phyloP scores from a whole-genome alignment of 2,113 vertebrate genomes.

The Phalacrocorax aristotelis region DNA sequence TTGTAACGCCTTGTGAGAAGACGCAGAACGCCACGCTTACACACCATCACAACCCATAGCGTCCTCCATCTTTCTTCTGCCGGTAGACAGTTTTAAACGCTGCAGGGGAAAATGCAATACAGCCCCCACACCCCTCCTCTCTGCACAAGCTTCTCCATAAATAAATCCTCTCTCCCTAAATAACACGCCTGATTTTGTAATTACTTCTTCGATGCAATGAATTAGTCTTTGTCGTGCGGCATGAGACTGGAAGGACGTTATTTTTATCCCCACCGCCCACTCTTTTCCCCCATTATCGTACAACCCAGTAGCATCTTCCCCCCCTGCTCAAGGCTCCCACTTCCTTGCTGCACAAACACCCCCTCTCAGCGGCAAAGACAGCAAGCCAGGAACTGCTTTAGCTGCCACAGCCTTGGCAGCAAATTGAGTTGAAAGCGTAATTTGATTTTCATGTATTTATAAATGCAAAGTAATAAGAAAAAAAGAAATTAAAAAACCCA shows the following conservation, averaged over 20 bases:
- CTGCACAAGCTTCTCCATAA: background rate
- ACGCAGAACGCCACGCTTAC: fast-evolving
- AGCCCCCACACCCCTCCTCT: background rate
- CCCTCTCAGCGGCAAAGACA: background rate
- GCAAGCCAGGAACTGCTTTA: background rate
- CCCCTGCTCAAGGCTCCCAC: background rate
- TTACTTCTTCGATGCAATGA: background rate
- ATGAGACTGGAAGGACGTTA: background rate
- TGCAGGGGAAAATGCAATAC: background rate
- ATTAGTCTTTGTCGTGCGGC: background rate
- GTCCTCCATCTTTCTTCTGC: background rate
- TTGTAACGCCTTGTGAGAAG: background rate
- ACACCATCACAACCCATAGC: fast-evolving
- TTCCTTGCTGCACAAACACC: background rate
- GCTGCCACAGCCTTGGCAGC: background rate
- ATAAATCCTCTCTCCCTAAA: background rate
- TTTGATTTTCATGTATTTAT: background rate
- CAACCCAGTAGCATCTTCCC: background rate
- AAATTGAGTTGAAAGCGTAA: background rate
- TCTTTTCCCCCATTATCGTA: background rate
- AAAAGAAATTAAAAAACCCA: background rate
- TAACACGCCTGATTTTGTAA: background rate
- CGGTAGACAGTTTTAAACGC: background rate
- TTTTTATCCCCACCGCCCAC: background rate
- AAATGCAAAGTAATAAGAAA: background rate